These are phyloP conservation scores for Casuarius casuarius DNA, from an alignment of 2,113 vertebrate genomes.

Conservation along the genomic window DNA sequence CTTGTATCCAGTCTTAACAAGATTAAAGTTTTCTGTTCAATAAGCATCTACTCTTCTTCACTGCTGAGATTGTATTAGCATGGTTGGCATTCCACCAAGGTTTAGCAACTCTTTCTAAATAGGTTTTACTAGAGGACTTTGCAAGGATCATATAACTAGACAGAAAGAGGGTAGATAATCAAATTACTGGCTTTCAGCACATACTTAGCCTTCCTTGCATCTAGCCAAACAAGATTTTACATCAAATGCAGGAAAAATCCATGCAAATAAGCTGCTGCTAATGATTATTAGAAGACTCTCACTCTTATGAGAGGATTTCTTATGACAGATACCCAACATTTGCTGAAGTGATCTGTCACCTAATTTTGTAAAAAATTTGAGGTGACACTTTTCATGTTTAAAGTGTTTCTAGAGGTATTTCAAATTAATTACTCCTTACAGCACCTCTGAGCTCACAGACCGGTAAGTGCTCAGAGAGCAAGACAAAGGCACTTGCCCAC, in stretches of 20 bases:
- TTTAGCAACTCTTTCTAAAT: conserved; percentile 55
- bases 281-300: conserved; percentile 25
- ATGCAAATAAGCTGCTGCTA: conserved; percentile 50
- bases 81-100: conserved; percentile 49
- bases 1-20: conserved; percentile 55
- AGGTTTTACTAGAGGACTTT: conserved; percentile 58
- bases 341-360: conserved; percentile 36
- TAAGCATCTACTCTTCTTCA: neutral
- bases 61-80: conserved; percentile 27
- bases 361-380: conserved; percentile 33
- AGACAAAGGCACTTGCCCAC: neutral
- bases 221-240: conserved; percentile 18
- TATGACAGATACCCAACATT: conserved; percentile 37
- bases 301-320: conserved; percentile 14
- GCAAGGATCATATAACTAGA: conserved; percentile 53
- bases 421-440: neutral
- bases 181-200: conserved; percentile 67
- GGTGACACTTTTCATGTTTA: neutral
- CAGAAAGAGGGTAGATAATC: conserved; percentile 63
- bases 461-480: neutral
- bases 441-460: neutral
- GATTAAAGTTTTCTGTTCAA: conserved; percentile 57
- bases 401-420: neutral
- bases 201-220: conserved; percentile 44
- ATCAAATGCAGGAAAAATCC: conserved; percentile 38